Evolutionary conservation across 2,888 invertebrate genomes (phyloP), one percentile per base, ranked within the genome.

Genomic region (Suillia variegata): DNA sequence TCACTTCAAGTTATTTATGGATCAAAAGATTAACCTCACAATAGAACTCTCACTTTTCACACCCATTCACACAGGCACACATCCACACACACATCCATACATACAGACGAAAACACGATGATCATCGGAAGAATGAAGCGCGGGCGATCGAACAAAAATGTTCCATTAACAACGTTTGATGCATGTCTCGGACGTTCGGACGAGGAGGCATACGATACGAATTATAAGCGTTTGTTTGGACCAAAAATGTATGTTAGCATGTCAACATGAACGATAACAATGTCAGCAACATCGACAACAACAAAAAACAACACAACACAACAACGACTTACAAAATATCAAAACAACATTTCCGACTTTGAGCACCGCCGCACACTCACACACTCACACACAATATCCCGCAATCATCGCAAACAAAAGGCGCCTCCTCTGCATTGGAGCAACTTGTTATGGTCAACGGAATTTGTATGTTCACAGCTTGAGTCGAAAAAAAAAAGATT

Each of bases 401-500:
- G 4, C 38, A 38, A 38, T n/a, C n/a, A 38, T 6, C 26, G 26
- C 26, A 26, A 26, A 26, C 38, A 38, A 38, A 38, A 38, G 38
- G 45, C 18, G 45, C 45, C 20, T 18, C 18, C 55, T n/a, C 26
- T 17, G 47, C 45, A 21, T 20, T 52, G 48, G 26, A 49, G 42
- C 22, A 58, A 56, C 62, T 64, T 56, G 61, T 64, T 69, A 63
- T 66, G 67, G 68, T 60, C 66, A 64, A 62, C 58, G 64, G 65
- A 67, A 65, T 69, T 67, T 65, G 66, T 69, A 65, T 58, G 63
- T 58, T 65, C 65, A 66, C 66, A 65, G 67, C 66, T 67, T 62
- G 50, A 51, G 48, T 24, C 48, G 24, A 45, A 15, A 17, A 47
- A 26, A 42, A 26, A 45, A 17, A 51, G 54, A 33, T 31, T 13